Evolutionary conservation across 2,797 vertebrate species (phyloP).

Genomic region (Neostethus bicornis): DNA sequence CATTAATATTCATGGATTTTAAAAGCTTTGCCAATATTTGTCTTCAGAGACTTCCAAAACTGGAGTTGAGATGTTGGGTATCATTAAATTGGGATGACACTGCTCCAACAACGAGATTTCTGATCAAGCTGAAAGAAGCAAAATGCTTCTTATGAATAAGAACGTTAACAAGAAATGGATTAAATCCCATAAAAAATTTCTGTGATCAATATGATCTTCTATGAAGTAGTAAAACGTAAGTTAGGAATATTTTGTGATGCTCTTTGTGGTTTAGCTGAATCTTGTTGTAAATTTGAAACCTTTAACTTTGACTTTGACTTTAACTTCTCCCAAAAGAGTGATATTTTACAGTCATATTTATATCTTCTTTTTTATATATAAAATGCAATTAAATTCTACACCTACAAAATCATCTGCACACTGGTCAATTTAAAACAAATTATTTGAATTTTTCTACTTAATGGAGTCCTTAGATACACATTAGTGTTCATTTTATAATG

Average conservation of each 20-base stretch:
- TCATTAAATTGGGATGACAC: slow-evolving; percentile 51
- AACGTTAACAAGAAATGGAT: slow-evolving; percentile 12
- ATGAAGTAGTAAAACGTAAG: neutral
- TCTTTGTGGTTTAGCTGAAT: slow-evolving; percentile 8
- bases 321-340: slow-evolving; percentile 5
- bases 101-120: slow-evolving; percentile 34
- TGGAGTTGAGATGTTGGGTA: slow-evolving; percentile 49
- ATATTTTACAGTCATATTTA: slow-evolving; percentile 8
- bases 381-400: neutral
- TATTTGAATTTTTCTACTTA: neutral
- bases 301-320: too few species aligned
- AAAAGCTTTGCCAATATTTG: slow-evolving; percentile 38
- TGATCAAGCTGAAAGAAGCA: slow-evolving; percentile 14
- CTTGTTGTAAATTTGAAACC: too few species aligned
- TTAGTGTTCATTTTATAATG: too few species aligned
- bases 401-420: neutral
- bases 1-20: slow-evolving; percentile 53
- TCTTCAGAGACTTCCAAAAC: slow-evolving; percentile 59
- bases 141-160: slow-evolving; percentile 16
- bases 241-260: slow-evolving; percentile 25
- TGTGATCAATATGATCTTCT: neutral
- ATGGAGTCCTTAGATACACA: too few species aligned
- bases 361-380: neutral
- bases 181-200: too few species aligned
- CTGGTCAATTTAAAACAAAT: neutral